Base-by-base conservation (phyloP, 2,797 vertebrate genomes). In the Ciconia nigra region DNA sequence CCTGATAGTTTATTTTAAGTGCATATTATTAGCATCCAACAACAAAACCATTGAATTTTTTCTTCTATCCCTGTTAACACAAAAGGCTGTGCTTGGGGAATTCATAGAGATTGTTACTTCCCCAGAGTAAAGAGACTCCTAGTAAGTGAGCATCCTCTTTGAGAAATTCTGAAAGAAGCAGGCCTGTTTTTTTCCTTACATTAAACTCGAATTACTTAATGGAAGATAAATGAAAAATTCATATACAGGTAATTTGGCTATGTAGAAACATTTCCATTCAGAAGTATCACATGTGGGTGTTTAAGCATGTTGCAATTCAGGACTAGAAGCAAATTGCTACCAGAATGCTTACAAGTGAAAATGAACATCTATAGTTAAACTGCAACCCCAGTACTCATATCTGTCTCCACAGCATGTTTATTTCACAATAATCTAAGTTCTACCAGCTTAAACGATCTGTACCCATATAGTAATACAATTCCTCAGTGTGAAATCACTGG, bases 331-430 rank as follows among this genome's bases (percentile, higher is more conserved):
- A 87, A 97, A 46, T 55, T 71, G 57, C 42, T 90, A 74, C 78
- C 69, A 96, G 81, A 96, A 94, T 67, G 81, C 77, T 83, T 89
- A 91, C 29, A 96, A 81, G 31, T 61, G 55, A 55, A 93, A 94
- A 89, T 7, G 2, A 89, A 80, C n/a, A 22, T 11, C 78, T 89
- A 35, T 24, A 61, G 49, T 47, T 94, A 72, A 92, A 77, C 42
- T 55, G 33, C 42, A 86, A 93, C 44, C 76, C 35, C 61, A 71
- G 57, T 29, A 65, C 46, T 54, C 51, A 3, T 42, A 82, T 72
- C 72, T 58, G 25, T 41, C 54, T 66, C 62, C 78, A 70, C 6
- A 72, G 37, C 41, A 33, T 9, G 28, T 66, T 93, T 84, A 83
- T 92, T 89, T 62, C 55, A 80, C 25, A 79, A 89, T 69, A 89